phyloP scores from a whole-genome alignment of 2,113 vertebrate species.

The Callionymus lyra region DNA sequence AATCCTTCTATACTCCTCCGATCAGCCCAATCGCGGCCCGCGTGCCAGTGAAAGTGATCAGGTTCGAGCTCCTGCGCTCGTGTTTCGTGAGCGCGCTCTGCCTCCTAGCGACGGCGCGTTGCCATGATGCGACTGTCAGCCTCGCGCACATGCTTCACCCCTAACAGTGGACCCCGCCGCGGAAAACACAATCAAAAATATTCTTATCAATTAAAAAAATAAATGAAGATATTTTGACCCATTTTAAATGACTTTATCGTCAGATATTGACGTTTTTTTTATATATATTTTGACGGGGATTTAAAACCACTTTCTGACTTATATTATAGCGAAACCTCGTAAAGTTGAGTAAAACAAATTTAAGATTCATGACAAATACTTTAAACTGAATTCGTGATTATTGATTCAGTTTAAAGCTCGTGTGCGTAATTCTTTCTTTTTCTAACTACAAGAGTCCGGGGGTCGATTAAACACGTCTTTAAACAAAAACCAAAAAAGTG shows the following conservation, averaged over 20 bases:
- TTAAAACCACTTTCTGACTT: too few relatives aligned
- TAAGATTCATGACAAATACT: too few relatives aligned
- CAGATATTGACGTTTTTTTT: background rate
- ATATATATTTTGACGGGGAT: too few relatives aligned
- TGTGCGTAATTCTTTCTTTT: too few relatives aligned
- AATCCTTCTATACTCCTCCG: conserved; percentile 39
- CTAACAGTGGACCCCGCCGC: background rate
- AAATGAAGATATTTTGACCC: conserved; percentile 14
- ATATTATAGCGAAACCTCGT: conserved; percentile 3
- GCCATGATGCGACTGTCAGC: conserved; percentile 51
- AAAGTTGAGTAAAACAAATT: conserved; percentile 4
- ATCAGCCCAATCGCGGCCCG: conserved; percentile 55
- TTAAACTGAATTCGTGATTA: background rate
- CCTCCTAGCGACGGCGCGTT: conserved; percentile 82
- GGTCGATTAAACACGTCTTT: too few relatives aligned
- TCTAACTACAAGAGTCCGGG: too few relatives aligned
- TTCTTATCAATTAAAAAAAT: too few relatives aligned
- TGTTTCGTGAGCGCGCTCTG: conserved; percentile 86
- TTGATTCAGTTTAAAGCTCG: background rate
- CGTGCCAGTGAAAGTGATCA: conserved; percentile 71
- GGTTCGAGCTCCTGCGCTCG: conserved; percentile 75
- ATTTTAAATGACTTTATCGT: too few relatives aligned
- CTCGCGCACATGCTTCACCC: conserved; percentile 1
- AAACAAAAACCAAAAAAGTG: too few relatives aligned
- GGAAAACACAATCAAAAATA: background rate